phyloP scores from a whole-genome alignment of 2,888 invertebrate genomes.

The Drosophila koepferae region DNA sequence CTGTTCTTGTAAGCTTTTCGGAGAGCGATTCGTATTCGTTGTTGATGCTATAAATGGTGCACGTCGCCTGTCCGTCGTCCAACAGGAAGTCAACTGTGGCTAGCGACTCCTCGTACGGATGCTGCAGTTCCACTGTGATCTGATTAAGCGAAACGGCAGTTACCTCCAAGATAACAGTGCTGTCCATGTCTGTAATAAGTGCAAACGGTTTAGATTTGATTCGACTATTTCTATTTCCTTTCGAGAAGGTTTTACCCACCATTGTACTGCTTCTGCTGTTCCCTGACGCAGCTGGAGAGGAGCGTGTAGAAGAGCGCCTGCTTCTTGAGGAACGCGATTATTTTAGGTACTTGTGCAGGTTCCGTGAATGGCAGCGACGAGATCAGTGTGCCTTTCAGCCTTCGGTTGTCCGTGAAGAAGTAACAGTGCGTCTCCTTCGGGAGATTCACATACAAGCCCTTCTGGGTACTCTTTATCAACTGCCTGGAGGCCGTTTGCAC shows the following conservation, averaged over 20 bases:
- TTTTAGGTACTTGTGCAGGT: constrained; percentile 95
- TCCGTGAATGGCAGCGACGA: constrained; percentile 95
- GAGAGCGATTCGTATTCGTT: constrained; percentile 85
- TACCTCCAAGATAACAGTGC: constrained; percentile 94
- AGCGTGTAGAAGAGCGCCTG: constrained; percentile 97
- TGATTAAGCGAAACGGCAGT: constrained; percentile 95
- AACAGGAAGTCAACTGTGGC: constrained; percentile 96
- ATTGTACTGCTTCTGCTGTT: constrained; percentile 89
- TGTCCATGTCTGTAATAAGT: constrained; percentile 83
- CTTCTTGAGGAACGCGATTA: constrained; percentile 93
- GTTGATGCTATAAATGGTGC: constrained; percentile 90
- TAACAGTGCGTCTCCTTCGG: constrained; percentile 98
- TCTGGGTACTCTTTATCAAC: constrained; percentile 90
- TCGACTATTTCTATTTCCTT: neutral
- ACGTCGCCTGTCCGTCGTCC: constrained; percentile 91
- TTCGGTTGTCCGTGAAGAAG: constrained; percentile 93
- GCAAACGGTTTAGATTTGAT: neutral
- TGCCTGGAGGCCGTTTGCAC: constrained; percentile 92
- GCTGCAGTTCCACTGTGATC: constrained; percentile 95
- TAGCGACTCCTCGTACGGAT: constrained; percentile 96
- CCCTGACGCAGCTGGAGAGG: constrained; percentile 94
- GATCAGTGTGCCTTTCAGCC: constrained; percentile 86
- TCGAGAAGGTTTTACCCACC: constrained; percentile 86
- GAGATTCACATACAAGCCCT: constrained; percentile 94
- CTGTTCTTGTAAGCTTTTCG: constrained; percentile 87